Percentiles rank a stretch among this genome's conserved stretches.
These are phyloP conservation scores for Danio jaintianensis DNA, from an alignment of 2,797 vertebrate species.

Conservation along the genomic window DNA sequence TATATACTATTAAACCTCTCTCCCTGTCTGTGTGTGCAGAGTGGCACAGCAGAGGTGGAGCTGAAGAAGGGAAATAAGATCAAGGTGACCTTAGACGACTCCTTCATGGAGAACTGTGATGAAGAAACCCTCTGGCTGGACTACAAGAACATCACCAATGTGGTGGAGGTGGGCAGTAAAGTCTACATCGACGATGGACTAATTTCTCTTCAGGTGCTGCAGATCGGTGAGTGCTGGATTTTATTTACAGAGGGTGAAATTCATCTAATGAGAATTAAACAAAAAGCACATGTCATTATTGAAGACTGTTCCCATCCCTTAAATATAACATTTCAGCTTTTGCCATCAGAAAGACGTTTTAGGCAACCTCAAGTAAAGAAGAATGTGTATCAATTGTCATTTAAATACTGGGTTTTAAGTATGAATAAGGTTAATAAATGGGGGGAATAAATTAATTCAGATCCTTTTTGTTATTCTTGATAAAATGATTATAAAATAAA, in stretches of 20 bases:
- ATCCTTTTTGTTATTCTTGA: too few relatives aligned
- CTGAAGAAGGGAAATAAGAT: slow-evolving; percentile 88
- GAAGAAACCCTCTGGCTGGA: slow-evolving; percentile 91
- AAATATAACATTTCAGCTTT: too few relatives aligned
- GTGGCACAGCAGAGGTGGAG: slow-evolving; percentile 94
- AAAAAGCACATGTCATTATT: too few relatives aligned
- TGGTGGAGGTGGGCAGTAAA: slow-evolving; percentile 92
- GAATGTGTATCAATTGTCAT: not conserved
- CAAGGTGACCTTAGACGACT: slow-evolving; percentile 90
- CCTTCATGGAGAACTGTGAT: slow-evolving; percentile 88
- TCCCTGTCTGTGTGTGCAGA: slow-evolving; percentile 76
- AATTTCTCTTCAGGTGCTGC: slow-evolving; percentile 90
- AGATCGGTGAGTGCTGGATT: slow-evolving; percentile 82
- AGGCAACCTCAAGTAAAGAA: not conserved
- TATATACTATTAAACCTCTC: too few relatives aligned
- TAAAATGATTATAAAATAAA: too few relatives aligned
- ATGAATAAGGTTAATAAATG: too few relatives aligned
- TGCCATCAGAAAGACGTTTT: too few relatives aligned
- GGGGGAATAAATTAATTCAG: too few relatives aligned
- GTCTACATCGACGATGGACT: slow-evolving; percentile 96
- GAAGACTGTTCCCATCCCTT: too few relatives aligned
- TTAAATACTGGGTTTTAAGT: not conserved
- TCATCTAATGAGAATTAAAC: too few relatives aligned
- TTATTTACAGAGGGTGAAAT: not conserved
- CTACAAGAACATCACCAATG: slow-evolving; percentile 94